phyloP scores from a whole-genome alignment of 2,797 vertebrate species.

The Anguilla megastoma region DNA sequence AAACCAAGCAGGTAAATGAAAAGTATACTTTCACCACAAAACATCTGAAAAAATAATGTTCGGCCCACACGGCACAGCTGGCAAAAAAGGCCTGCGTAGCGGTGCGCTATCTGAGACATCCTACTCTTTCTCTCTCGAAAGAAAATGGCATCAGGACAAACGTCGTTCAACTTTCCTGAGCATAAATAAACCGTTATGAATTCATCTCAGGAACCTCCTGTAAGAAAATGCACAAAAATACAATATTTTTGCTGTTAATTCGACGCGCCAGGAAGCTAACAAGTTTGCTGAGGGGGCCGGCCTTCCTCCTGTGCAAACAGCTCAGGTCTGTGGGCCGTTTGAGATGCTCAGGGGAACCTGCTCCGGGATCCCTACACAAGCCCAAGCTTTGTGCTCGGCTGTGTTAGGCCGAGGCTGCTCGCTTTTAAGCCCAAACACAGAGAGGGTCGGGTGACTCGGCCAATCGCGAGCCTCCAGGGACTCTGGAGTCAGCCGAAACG shows the following conservation, averaged over 20 bases:
- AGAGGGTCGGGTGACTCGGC: background rate
- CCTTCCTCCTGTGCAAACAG: conserved; percentile 11
- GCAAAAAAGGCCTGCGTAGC: background rate
- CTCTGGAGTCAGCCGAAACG: background rate
- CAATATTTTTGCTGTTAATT: background rate
- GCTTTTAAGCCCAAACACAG: background rate
- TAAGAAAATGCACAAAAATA: background rate
- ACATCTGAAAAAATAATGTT: background rate
- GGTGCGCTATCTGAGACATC: background rate
- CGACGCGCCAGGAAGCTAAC: conserved; percentile 1
- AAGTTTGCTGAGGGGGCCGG: conserved; percentile 21
- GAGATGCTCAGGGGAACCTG: background rate
- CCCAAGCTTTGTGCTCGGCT: background rate
- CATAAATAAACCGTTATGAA: background rate
- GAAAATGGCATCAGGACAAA: background rate
- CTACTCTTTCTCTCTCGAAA: background rate
- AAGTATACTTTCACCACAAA: background rate
- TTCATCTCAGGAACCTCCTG: background rate
- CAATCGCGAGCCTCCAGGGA: background rate
- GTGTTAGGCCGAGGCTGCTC: background rate
- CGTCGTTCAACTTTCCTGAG: background rate
- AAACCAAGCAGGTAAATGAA: background rate
- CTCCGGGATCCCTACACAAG: background rate
- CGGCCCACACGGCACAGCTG: background rate
- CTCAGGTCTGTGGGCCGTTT: background rate